Conservation (phyloP, 2,113 vertebrate genomes). For the Nettapus auritus region DNA sequence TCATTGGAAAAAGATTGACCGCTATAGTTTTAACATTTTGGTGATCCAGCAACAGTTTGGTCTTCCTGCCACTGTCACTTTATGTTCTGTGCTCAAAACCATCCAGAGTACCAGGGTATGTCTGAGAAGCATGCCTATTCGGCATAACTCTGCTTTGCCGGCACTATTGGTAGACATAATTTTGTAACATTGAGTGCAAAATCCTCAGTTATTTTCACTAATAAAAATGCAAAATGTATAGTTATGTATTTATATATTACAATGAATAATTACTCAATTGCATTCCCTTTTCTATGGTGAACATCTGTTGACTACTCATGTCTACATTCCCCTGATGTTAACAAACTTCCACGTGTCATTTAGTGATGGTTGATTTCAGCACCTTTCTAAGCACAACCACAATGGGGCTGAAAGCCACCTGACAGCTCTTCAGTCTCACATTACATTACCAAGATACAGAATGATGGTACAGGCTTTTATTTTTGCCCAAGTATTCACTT, state of each 20-base stretch:
- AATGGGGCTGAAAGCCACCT: not conserved
- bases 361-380: not conserved
- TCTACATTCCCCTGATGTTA: not conserved
- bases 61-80: not conserved
- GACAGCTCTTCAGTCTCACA: not conserved
- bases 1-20: not conserved
- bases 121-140: not conserved
- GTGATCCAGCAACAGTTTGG: too few relatives aligned
- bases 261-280: not conserved
- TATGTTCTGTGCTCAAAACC: not conserved
- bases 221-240: not conserved
- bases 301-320: not conserved
- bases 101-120: not conserved
- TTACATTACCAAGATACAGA: not conserved
- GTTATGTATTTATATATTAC: not conserved
- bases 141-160: not conserved
- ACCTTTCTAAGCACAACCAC: not conserved
- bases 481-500: not conserved
- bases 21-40: not conserved
- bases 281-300: not conserved
- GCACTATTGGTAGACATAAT: not conserved
- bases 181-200: not conserved
- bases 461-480: not conserved
- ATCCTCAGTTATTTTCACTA: not conserved
- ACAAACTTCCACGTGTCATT: not conserved